These are phyloP conservation scores for Leucania comma DNA, from an alignment of 2,888 invertebrate species.

Conservation along the genomic window DNA sequence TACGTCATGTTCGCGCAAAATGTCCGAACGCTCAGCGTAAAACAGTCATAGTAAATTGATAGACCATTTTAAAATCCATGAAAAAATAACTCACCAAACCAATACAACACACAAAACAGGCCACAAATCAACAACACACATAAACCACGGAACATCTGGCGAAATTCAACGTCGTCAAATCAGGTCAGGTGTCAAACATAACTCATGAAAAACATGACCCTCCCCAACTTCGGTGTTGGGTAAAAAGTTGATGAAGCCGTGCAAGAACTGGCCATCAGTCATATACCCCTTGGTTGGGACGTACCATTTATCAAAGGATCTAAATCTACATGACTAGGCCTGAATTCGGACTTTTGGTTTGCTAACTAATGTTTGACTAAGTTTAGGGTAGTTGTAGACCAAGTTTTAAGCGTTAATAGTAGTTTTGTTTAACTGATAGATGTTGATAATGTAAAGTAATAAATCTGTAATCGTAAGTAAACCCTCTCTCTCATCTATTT, in stretches of 20 bases:
- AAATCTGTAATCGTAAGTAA: too few relatives aligned
- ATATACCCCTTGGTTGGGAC: conserved; percentile 73
- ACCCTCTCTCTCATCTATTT: too few relatives aligned
- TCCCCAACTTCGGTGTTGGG: conserved; percentile 41
- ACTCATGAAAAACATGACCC: conserved; percentile 50
- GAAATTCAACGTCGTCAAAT: conserved; percentile 44
- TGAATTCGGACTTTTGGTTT: conserved; percentile 49
- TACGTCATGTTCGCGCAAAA: too few relatives aligned
- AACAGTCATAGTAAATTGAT: not conserved
- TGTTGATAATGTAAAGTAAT: too few relatives aligned
- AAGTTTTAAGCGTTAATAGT: not conserved
- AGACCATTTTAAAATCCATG: too few relatives aligned
- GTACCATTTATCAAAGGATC: conserved; percentile 75
- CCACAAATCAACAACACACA: conserved; percentile 1
- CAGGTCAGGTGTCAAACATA: conserved; percentile 56
- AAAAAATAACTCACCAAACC: not conserved
- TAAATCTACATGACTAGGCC: conserved; percentile 66
- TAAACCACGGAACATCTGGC: not conserved
- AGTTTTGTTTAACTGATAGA: not conserved
- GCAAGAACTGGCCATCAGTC: conserved; percentile 78
- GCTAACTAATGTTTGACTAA: conserved; percentile 21
- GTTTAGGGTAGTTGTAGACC: not conserved
- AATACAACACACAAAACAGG: too few relatives aligned
- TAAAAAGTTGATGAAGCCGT: conserved; percentile 71
- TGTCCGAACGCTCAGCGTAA: too few relatives aligned